A percentile compares a stretch with the other conserved stretches of the same genome.
Evolutionary conservation across 2,113 vertebrate genomes (phyloP).

Genomic region (Cichladusa arquata): DNA sequence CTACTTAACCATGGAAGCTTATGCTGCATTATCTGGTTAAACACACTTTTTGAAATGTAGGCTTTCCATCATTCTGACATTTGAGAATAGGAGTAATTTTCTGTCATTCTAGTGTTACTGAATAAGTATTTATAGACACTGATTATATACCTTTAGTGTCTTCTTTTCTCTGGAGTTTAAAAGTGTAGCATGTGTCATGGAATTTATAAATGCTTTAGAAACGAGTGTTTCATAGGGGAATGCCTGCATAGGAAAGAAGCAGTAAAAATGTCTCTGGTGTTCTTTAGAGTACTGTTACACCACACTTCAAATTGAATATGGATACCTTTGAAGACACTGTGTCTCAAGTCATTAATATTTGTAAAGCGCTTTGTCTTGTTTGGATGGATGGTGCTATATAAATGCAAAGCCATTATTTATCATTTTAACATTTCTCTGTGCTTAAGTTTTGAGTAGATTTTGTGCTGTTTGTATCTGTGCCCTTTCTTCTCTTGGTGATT

Average conservation of each 20-base stretch:
- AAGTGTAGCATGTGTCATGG: neutral
- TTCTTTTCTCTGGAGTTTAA: neutral
- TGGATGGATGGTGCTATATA: slow-evolving; percentile 59
- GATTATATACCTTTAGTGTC: neutral
- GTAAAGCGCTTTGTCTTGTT: slow-evolving; percentile 66
- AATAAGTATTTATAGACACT: slow-evolving; percentile 7
- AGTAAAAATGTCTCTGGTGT: neutral
- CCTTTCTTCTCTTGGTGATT: neutral
- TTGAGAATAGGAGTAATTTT: slow-evolving; percentile 13
- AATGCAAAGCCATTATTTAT: slow-evolving; percentile 34
- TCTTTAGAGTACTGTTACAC: neutral
- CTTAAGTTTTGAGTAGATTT: neutral
- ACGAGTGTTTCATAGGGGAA: neutral
- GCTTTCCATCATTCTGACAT: neutral
- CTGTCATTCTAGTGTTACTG: neutral
- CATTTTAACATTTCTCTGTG: neutral
- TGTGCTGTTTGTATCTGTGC: neutral
- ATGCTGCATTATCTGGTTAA: neutral
- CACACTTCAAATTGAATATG: neutral
- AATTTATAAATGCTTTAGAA: neutral
- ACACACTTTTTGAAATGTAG: neutral
- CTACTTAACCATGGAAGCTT: neutral
- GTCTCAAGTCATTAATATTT: slow-evolving; percentile 50
- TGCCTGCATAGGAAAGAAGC: neutral
- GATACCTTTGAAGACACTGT: slow-evolving; percentile 8